Conservation (phyloP, 1,140 invertebrate species). For the Lepidurus couesii region DNA sequence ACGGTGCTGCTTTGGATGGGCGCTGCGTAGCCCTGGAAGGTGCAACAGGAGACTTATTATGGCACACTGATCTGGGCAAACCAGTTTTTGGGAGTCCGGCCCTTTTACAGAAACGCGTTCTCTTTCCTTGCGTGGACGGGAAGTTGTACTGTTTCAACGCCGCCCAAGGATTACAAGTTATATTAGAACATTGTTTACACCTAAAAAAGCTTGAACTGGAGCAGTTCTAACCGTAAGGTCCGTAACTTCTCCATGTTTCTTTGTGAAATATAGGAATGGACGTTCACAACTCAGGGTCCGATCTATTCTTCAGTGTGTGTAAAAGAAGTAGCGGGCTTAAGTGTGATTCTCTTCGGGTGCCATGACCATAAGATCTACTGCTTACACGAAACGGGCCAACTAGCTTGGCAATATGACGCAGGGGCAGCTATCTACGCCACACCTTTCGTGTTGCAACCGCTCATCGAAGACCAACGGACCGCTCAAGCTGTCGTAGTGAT, state of each 20-base stretch:
- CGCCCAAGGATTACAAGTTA: conserved; percentile 45
- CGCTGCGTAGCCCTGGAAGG: conserved; percentile 49
- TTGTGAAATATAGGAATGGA: conserved; percentile 53
- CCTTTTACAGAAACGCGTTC: conserved; percentile 48
- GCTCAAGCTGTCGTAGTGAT: conserved; percentile 43
- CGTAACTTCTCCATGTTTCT: no score
- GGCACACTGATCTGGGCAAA: conserved; percentile 50
- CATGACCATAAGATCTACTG: conserved; percentile 57
- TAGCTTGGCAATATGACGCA: conserved; percentile 43
- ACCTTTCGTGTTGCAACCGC: conserved; percentile 45
- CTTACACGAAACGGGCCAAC: conserved; percentile 43
- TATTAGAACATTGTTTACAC: conserved; percentile 35
- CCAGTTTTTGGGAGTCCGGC: conserved; percentile 60
- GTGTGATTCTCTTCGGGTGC: conserved; percentile 55
- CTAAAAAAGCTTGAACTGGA: not conserved
- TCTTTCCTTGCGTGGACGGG: conserved; percentile 54
- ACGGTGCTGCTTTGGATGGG: conserved; percentile 55
- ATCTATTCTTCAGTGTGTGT: conserved; percentile 58
- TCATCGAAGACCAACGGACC: conserved; percentile 23
- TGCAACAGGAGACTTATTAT: conserved; percentile 46
- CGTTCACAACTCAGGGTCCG: conserved; percentile 50
- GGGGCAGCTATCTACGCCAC: conserved; percentile 57
- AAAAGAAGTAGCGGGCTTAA: conserved; percentile 41
- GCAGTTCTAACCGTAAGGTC: no score
- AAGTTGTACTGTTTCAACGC: conserved; percentile 49